These are phyloP conservation scores for Crax fasciolata DNA, from an alignment of 2,797 vertebrate genomes.

Conservation along the genomic window DNA sequence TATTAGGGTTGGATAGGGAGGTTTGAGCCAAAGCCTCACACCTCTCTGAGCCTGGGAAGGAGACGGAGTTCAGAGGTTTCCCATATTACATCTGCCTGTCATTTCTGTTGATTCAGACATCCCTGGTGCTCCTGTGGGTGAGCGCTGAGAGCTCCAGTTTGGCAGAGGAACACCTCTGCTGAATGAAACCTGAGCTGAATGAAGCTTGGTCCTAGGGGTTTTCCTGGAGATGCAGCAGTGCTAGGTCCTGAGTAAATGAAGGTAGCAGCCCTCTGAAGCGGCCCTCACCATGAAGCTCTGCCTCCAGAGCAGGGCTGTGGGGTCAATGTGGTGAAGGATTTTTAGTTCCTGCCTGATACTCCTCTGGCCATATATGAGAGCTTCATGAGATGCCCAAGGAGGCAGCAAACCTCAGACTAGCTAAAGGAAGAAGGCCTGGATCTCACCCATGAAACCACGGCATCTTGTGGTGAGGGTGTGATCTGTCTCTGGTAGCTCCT, in stretches of 20 bases:
- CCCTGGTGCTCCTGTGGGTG: not conserved
- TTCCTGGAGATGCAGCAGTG: not conserved
- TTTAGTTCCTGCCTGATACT: not conserved
- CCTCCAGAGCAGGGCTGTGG: not conserved
- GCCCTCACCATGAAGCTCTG: not conserved
- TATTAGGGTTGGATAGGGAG: not conserved
- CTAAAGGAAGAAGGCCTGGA: not conserved
- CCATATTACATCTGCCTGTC: not conserved
- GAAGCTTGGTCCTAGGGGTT: not conserved
- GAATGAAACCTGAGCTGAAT: not conserved
- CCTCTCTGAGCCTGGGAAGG: not conserved
- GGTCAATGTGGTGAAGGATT: not conserved
- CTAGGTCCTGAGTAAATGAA: not conserved
- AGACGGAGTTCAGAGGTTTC: not conserved
- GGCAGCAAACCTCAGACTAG: not conserved
- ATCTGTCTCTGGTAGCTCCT: not conserved
- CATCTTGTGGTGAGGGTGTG: not conserved
- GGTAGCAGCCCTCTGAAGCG: fast-evolving
- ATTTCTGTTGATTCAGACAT: not conserved
- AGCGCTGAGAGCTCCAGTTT: not conserved
- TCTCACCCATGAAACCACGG: not conserved
- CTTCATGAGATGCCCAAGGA: fast-evolving
- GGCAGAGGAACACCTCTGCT: not conserved
- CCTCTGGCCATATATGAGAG: not conserved
- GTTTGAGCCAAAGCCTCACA: not conserved